Evolutionary conservation across 2,797 vertebrate species (phyloP), one percentile per base, ranked within the genome.

Genomic region (Sarcophilus harrisii): DNA sequence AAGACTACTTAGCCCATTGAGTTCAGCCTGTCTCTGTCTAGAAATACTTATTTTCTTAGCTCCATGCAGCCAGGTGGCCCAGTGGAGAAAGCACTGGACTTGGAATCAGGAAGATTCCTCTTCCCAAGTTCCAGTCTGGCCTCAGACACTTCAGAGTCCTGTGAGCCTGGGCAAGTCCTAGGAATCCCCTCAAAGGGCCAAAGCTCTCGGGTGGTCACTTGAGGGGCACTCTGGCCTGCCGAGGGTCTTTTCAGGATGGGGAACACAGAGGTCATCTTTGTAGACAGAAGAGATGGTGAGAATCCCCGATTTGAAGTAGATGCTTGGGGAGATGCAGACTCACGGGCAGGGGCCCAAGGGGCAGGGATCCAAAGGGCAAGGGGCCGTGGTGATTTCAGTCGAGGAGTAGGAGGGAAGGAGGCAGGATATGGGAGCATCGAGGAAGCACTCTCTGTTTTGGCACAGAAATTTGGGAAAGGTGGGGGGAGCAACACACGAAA

Each of bases 271-370:
- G 11, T 32, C 30, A 32, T 32, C 10, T 13, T 62, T 14, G 12
- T 62, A 4, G 62, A n/a, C 32, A n/a, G 0, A n/a, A n/a, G 16
- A n/a, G 16, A 38, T 38, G 16, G 4, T 6, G n/a, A 73, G 66
- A 38, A 0, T n/a, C n/a, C n/a, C 16, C 4, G 30, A 66, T n/a
- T 1, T 1, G 66, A 73, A 5, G 6, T 0, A 2, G 18, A 38
- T 73, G 5, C 1, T 14, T 66, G 62, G 14, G 1, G 32, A 14
- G 4, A 14, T 62, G 13, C 29, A 55, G 54, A 9, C 10, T 10
- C 54, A 54, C 10, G 9, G 54, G 54, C 54, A 62, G 60, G 32
- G 32, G 29, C 29, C 32, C 13, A 1, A 11, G 5, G 30, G 62
- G 16, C 13, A 62, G 62, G 30, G 62, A 32, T 30, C 12, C 4